phyloP scores from a whole-genome alignment of 2,797 vertebrate genomes.

The Clarias fuscus region DNA sequence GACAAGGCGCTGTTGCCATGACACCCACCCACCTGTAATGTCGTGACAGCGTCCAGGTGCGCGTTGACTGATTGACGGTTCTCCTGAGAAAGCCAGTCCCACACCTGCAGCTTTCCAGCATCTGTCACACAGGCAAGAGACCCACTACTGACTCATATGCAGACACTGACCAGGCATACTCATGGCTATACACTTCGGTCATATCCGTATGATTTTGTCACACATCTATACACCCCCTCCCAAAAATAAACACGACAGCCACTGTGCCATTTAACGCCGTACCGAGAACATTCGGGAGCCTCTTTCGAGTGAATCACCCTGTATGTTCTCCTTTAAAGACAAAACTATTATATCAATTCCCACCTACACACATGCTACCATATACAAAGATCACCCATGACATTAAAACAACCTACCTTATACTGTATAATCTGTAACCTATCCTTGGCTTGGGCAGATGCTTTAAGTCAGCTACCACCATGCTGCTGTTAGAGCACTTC shows the following conservation, averaged over 20 bases:
- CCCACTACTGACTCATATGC: neutral
- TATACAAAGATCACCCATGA: neutral
- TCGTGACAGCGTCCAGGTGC: slow-evolving; percentile 77
- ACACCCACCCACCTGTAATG: slow-evolving; percentile 76
- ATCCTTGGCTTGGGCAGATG: no score
- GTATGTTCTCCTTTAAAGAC: no score
- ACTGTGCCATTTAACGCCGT: no score
- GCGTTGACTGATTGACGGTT: slow-evolving; percentile 78
- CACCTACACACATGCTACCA: neutral
- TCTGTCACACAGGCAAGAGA: slow-evolving; percentile 64
- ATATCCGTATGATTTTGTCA: neutral
- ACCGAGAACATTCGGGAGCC: no score
- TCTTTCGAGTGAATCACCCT: no score
- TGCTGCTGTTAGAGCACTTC: no score
- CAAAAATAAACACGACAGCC: neutral
- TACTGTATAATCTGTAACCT: no score
- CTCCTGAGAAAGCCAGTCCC: slow-evolving; percentile 77
- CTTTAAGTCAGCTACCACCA: no score
- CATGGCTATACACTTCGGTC: neutral
- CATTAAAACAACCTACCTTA: no score
- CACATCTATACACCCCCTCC: neutral
- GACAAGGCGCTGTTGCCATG: slow-evolving; percentile 44
- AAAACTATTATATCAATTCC: neutral
- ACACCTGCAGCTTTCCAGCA: slow-evolving; percentile 81
- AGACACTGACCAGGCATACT: slow-evolving; percentile 1